phyloP scores from a whole-genome alignment of 2,888 invertebrate genomes.

The Hedychridium roseum region DNA sequence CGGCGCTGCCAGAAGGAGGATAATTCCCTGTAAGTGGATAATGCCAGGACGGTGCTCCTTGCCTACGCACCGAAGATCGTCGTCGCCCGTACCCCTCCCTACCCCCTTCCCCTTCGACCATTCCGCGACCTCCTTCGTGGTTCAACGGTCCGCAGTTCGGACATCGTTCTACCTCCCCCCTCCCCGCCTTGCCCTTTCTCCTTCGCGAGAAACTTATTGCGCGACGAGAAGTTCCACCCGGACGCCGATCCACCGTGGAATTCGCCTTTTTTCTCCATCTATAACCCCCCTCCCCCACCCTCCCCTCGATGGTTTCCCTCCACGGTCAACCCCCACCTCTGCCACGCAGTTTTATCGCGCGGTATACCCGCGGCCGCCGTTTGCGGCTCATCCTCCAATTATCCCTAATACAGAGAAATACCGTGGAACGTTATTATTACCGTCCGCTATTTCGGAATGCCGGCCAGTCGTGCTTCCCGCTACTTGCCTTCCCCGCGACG shows the following conservation, averaged over 20 bases:
- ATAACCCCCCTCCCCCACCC: background rate
- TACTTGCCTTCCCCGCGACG: no score
- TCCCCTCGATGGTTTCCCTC: constrained; percentile 6
- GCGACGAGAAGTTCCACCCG: constrained; percentile 38
- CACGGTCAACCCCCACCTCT: constrained; percentile 9
- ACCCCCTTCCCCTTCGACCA: constrained; percentile 14
- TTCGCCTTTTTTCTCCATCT: constrained; percentile 38
- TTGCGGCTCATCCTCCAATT: constrained; percentile 51
- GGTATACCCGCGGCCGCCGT: constrained; percentile 38
- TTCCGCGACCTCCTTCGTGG: constrained; percentile 34
- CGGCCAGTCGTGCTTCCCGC: no score
- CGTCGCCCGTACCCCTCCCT: constrained; percentile 12
- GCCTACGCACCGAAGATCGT: constrained; percentile 47
- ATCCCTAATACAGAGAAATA: constrained; percentile 46
- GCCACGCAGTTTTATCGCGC: constrained; percentile 38
- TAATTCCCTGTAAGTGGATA: constrained; percentile 61
- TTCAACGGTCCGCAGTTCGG: constrained; percentile 37
- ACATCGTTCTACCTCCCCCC: constrained; percentile 12
- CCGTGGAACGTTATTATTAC: constrained; percentile 44
- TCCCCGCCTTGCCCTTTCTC: constrained; percentile 14
- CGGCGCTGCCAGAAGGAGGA: constrained; percentile 40
- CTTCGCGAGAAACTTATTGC: constrained; percentile 33
- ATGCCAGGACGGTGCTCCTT: constrained; percentile 52
- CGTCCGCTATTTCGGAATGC: constrained; percentile 36
- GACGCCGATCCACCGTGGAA: constrained; percentile 36